A percentile compares a stretch with the other conserved stretches of the same genome.
Evolutionary conservation across 2,113 vertebrate genomes (phyloP).

Genomic region (Athene noctua): DNA sequence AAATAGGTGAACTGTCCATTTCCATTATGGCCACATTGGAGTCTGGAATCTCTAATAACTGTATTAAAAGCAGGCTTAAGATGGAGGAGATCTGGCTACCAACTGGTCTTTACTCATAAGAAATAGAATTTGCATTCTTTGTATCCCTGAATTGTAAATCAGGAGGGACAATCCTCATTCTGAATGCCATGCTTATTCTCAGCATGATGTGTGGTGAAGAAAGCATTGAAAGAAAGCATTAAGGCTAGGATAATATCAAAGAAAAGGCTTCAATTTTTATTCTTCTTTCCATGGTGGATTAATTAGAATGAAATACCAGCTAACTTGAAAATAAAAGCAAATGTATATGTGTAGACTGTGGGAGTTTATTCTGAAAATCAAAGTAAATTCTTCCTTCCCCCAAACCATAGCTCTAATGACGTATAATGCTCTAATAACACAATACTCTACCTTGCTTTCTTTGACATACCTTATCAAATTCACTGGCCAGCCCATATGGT

Average conservation of each 20-base stretch:
- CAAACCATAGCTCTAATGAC: background rate
- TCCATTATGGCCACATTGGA: background rate
- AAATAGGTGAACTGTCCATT: background rate
- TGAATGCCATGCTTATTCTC: constrained; percentile 33
- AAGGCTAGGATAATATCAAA: constrained; percentile 29
- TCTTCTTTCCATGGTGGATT: background rate
- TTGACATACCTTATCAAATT: constrained; percentile 26
- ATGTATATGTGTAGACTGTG: background rate
- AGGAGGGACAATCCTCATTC: background rate
- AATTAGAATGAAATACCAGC: constrained; percentile 14
- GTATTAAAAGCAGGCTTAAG: background rate
- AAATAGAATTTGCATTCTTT: constrained; percentile 1
- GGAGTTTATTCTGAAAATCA: constrained; percentile 1
- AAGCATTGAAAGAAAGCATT: constrained; percentile 14
- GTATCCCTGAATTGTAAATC: background rate
- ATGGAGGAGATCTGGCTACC: background rate
- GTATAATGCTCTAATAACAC: background rate
- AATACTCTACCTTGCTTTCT: constrained; percentile 8
- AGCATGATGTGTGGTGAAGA: background rate
- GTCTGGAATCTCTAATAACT: background rate
- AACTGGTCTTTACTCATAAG: background rate
- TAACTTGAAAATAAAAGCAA: constrained; percentile 37
- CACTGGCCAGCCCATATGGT: constrained; percentile 3
- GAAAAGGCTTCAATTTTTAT: background rate
- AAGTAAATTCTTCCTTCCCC: background rate